Conservation (phyloP, 92 coral and sea anemone genomes). For the Palythoa grandis region DNA sequence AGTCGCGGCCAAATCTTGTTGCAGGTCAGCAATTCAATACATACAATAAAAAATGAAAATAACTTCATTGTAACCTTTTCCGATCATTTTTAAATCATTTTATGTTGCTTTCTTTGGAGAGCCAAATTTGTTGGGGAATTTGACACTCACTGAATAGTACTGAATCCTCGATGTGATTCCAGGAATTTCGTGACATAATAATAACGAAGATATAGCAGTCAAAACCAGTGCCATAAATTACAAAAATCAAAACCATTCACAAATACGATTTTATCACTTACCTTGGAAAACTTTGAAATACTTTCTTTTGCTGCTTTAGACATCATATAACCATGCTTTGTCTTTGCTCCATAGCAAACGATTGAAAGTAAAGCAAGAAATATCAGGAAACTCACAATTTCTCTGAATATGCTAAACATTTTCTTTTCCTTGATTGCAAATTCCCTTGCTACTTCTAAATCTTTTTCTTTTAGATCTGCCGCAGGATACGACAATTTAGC, state of each 20-base stretch:
- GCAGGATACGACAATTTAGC: background rate
- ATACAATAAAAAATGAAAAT: too few relatives aligned
- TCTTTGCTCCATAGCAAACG: conserved; percentile 79
- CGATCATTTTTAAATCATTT: too few relatives aligned
- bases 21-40: too few relatives aligned
- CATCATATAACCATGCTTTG: conserved; percentile 72
- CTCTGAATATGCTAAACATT: conserved; percentile 73
- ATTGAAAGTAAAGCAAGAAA: conserved; percentile 63
- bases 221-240: too few relatives aligned
- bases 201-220: too few relatives aligned
- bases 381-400: conserved; percentile 47
- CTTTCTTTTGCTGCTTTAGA: conserved; percentile 63
- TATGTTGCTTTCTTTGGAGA: too few relatives aligned
- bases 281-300: conserved; percentile 72
- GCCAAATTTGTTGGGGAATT: too few relatives aligned
- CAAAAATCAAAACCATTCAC: background rate
- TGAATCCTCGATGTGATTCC: too few relatives aligned
- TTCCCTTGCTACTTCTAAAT: conserved; percentile 57
- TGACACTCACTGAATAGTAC: too few relatives aligned
- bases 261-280: conserved; percentile 11
- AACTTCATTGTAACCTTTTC: too few relatives aligned
- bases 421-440: conserved; percentile 70
- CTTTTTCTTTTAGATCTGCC: conserved; percentile 19
- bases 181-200: too few relatives aligned
- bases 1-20: too few relatives aligned